phyloP scores from a whole-genome alignment of 2,888 invertebrate genomes.

The Cremastobaeus sp. region DNA sequence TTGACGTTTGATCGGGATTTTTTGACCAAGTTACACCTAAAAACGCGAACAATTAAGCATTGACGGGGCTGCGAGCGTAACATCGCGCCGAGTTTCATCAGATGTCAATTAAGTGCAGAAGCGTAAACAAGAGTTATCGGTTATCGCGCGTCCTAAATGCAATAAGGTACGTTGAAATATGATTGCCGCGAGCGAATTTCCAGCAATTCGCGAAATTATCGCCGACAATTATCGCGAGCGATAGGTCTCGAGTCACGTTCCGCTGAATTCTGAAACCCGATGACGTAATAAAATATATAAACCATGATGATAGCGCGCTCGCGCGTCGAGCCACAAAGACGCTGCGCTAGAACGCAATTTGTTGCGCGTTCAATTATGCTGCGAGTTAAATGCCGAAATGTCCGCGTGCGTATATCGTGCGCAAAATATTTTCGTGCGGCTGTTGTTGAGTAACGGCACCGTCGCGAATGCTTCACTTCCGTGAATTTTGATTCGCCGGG shows the following conservation, averaged over 20 bases:
- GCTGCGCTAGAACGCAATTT: no score
- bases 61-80: conserved; percentile 44
- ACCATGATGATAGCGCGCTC: conserved; percentile 49
- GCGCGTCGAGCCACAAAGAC: no score
- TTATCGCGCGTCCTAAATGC: conserved; percentile 58
- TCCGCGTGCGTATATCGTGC: no score
- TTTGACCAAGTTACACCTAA: conserved; percentile 37
- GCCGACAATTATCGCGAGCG: conserved; percentile 54
- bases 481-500: no score
- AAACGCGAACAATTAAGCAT: conserved; percentile 43
- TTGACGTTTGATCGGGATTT: conserved; percentile 31
- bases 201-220: conserved; percentile 60
- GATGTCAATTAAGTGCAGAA: conserved; percentile 57
- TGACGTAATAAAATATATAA: conserved; percentile 54
- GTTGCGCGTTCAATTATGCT: no score
- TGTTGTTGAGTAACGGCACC: no score
- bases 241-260: conserved; percentile 59
- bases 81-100: conserved; percentile 51
- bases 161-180: conserved; percentile 62
- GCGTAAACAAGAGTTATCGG: conserved; percentile 58
- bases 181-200: conserved; percentile 58
- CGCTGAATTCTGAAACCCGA: conserved; percentile 60
- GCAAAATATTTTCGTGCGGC: no score
- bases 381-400: no score
- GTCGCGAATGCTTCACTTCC: no score